Base-by-base conservation (phyloP, 2,113 vertebrate species). In the Rhegmatorhina hoffmannsi region DNA sequence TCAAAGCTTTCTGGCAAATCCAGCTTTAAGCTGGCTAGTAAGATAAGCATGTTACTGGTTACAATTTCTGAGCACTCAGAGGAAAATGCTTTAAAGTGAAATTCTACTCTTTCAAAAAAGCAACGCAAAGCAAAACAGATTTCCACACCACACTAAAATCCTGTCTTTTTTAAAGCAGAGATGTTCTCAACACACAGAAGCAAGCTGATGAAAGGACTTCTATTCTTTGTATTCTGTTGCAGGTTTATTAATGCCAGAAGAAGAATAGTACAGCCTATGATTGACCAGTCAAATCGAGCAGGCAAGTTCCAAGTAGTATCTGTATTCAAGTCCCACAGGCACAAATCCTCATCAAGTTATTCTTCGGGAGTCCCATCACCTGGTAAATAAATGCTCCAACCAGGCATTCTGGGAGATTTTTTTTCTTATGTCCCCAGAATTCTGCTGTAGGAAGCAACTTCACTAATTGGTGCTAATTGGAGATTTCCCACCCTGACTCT, bases 261-360 rank as follows among this genome's bases (percentile, higher is more conserved):
- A 99, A 99, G 99, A 99, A 99, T 99, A 99, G 99, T 99, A 98
- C 99, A 99, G 98, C 99, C 99, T 97, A 99, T 99, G 99, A 99
- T 99, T 96, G 99, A 99, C 98, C 99, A 99, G 99, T 99, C 99
- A 97, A 99, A 99, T 98, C 99, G 99, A 99, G 99, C 99, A 99
- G 99, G 99, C 99, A 99, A 99, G 98, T 98, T 96, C 94, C 97
- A 97, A 96, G 90, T 96, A 89, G 79, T 97, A 90, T 97, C 97
- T 97, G 34, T 96, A 96, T 96, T 97, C 97, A 96, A 88, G 84
- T 92, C 97, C 95, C 97, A 91, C 93, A 97, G 97, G 95, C 97
- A 67, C 96, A 97, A 96, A 97, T 96, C 96, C 97, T 98, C 96
- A 97, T 96, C 96, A 97, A 97, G 97, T 97, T 97, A 96, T 97